phyloP scores from a whole-genome alignment of 2,113 vertebrate species.

The Typhlomys cinereus region DNA sequence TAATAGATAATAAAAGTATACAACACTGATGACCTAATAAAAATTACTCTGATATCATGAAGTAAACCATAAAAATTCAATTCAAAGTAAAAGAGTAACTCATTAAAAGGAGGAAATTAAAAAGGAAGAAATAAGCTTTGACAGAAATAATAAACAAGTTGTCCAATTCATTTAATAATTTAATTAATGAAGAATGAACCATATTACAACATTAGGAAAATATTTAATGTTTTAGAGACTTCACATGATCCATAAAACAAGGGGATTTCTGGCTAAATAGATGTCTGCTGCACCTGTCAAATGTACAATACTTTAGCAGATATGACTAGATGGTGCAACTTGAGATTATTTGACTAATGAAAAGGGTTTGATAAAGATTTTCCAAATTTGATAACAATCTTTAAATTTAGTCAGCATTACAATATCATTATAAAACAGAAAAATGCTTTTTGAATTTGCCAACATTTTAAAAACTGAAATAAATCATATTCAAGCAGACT shows the following conservation, averaged over 20 bases:
- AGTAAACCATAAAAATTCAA: neutral
- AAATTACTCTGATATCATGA: neutral
- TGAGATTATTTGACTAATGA: neutral
- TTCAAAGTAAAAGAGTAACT: neutral
- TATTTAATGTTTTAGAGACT: neutral
- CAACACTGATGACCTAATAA: neutral
- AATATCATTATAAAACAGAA: neutral
- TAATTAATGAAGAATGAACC: neutral
- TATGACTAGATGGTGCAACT: neutral
- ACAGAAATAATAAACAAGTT: neutral
- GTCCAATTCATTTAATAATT: neutral
- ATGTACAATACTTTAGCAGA: neutral
- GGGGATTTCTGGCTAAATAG: neutral
- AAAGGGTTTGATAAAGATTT: neutral
- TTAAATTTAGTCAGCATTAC: neutral
- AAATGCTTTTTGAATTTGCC: neutral
- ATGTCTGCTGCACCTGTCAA: neutral
- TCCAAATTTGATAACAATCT: neutral
- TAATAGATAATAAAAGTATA: neutral
- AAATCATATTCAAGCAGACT: neutral
- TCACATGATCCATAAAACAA: neutral
- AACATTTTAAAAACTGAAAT: neutral
- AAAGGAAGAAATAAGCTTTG: neutral
- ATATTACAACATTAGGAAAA: neutral
- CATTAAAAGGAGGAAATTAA: neutral